Base-by-base conservation (phyloP, 2,888 invertebrate species). In the Oxytorus armatus region DNA sequence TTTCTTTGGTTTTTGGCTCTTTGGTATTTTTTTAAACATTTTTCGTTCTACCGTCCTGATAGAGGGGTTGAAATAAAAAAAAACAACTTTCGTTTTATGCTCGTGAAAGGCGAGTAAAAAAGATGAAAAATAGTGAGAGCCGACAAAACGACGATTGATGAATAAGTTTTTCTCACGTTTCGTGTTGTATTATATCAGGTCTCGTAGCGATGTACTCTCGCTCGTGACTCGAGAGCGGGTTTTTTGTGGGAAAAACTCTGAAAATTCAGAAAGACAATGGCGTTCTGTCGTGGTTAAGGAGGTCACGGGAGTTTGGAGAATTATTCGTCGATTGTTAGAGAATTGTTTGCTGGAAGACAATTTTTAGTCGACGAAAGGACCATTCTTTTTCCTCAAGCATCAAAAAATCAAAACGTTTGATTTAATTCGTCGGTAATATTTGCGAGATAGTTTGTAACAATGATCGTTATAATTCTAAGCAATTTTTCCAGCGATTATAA, bases 231-330 rank as follows among this genome's bases (percentile, higher is more conserved):
- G n/a, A n/a, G n/a, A n/a, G n/a, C n/a, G n/a, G n/a, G n/a, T 29
- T 69, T 65, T 29, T 69, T 65, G 69, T 16, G 68, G 39, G 21
- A 49, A 68, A 66, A 68, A 25, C 29, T 39, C 29, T 57, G 36
- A 59, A 66, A 73, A 68, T 72, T 29, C 33, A 21, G 42, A 33
- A 16, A 74, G 44, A 74, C 79, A 69, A 79, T 72, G n/a, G 59
- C 49, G 69, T 69, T 69, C 53, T 16, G 53, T 57, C 51, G 63
- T 69, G 53, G 11, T 51, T 57, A 75, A 75, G 21, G 39, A 47
- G 65, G 55, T 65, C 74, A 59, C 33, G 69, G 10, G 21, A 29
- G n/a, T 53, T 33, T n/a, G 42, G 3, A 21, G 5, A 10, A 57
- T 18, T 18, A 59, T 70, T 69, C 49, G 49, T 36, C 39, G 8